phyloP scores from a whole-genome alignment of 2,888 invertebrate species.

The Drosophila phalerata region DNA sequence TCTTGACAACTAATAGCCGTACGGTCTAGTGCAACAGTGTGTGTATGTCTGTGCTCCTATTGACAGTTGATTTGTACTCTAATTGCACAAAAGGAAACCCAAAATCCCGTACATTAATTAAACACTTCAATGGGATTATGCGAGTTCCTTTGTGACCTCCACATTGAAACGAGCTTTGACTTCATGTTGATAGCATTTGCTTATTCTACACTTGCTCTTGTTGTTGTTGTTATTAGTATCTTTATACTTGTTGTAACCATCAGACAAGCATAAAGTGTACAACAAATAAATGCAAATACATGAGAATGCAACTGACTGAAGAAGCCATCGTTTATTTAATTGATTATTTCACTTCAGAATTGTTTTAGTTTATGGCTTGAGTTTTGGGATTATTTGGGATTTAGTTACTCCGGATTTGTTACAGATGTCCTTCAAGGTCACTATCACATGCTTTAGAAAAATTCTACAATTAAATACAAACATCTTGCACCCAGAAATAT shows the following conservation, averaged over 20 bases:
- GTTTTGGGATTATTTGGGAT: no score
- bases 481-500: no score
- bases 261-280: background rate
- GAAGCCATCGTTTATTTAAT: background rate
- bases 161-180: background rate
- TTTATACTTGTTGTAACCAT: background rate
- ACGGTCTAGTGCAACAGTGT: background rate
- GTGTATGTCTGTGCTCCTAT: slow-evolving; percentile 43
- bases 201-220: background rate
- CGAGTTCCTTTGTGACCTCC: slow-evolving; percentile 16
- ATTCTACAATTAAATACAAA: no score
- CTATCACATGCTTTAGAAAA: no score
- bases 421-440: no score
- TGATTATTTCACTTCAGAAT: background rate
- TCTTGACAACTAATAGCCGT: background rate
- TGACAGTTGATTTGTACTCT: slow-evolving; percentile 74
- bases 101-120: slow-evolving; percentile 65
- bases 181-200: slow-evolving; percentile 1
- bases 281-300: background rate
- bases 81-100: slow-evolving; percentile 73
- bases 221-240: background rate
- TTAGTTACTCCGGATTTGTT: no score
- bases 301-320: background rate
- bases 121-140: slow-evolving; percentile 44
- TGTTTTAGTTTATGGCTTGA: no score